Conservation (phyloP, 64 coral and sea anemone species). For the Montipora foliosa region DNA sequence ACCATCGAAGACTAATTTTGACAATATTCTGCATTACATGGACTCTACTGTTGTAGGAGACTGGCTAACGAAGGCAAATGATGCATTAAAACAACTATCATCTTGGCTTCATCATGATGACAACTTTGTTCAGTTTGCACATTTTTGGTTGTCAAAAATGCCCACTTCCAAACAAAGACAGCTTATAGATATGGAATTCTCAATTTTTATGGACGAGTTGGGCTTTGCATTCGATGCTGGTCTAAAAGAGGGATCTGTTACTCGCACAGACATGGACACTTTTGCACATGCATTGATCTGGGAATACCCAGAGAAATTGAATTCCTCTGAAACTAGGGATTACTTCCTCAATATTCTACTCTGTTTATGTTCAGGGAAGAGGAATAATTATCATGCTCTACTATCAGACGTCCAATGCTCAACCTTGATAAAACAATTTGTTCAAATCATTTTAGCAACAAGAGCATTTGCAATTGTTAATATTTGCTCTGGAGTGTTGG, state of each 20-base stretch:
- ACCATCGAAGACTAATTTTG: constrained; percentile 70
- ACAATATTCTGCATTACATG: constrained; percentile 63
- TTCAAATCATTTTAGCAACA: constrained; percentile 82
- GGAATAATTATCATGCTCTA: constrained; percentile 79
- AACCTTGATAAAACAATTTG: constrained; percentile 83
- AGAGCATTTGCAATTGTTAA: constrained; percentile 93
- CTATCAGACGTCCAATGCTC: constrained; percentile 82
- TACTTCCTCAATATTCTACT: constrained; percentile 82
- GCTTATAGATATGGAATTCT: constrained; percentile 73
- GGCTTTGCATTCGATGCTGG: constrained; percentile 87
- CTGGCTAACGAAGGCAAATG: constrained; percentile 78
- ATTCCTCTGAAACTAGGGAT: constrained; percentile 38
- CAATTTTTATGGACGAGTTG: constrained; percentile 83
- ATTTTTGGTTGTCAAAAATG: constrained; percentile 91
- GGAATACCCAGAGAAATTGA: constrained; percentile 87
- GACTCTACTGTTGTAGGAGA: constrained; percentile 83
- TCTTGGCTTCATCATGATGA: constrained; percentile 72
- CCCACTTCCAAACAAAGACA: constrained; percentile 68
- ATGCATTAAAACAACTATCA: constrained; percentile 57
- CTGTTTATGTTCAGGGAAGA: constrained; percentile 83
- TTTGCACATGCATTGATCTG: constrained; percentile 80
- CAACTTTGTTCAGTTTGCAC: constrained; percentile 92
- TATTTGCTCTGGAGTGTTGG: constrained; percentile 74
- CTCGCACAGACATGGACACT: constrained; percentile 44
- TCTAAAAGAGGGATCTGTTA: constrained; percentile 54